A percentile compares a stretch with the other conserved stretches of the same genome.
Conservation (phyloP, 2,888 invertebrate species). For the Ferdinandea cuprea region DNA sequence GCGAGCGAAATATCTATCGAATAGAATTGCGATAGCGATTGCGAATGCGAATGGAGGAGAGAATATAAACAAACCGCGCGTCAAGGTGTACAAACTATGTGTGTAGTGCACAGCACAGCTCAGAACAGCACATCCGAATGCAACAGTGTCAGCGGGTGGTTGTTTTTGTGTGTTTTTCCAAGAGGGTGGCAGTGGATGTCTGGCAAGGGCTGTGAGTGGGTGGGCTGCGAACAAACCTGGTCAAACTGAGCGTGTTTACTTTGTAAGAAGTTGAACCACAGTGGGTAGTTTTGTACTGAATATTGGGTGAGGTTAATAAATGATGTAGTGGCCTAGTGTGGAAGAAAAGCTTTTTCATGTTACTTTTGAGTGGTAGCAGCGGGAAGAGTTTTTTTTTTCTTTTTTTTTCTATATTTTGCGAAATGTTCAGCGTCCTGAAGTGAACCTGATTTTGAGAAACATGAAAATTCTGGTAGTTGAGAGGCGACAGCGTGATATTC, state of each 20-base stretch:
- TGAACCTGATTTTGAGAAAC: no score
- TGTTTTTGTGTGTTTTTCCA: constrained; percentile 30
- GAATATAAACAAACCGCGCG: constrained; percentile 70
- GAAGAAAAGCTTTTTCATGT: constrained; percentile 57
- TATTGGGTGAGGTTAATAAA: constrained; percentile 60
- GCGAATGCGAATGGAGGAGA: constrained; percentile 28
- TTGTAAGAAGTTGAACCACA: constrained; percentile 35
- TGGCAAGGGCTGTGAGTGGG: background rate
- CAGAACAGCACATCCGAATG: constrained; percentile 65
- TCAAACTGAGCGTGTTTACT: constrained; percentile 45
- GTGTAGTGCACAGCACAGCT: no score
- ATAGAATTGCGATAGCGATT: no score
- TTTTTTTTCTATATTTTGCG: background rate
- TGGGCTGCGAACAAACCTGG: constrained; percentile 30
- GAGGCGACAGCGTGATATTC: no score
- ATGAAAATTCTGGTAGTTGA: no score
- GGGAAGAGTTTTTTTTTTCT: background rate
- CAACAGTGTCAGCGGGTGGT: constrained; percentile 71
- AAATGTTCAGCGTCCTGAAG: background rate
- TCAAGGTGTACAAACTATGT: constrained; percentile 37
- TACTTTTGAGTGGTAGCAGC: constrained; percentile 22
- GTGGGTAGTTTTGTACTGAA: background rate
- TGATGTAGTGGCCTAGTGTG: constrained; percentile 50
- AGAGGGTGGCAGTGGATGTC: background rate
- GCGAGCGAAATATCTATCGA: constrained; percentile 6